Evolutionary conservation across 2,113 vertebrate species (phyloP).

Genomic region (Protobothrops flavoviridis): DNA sequence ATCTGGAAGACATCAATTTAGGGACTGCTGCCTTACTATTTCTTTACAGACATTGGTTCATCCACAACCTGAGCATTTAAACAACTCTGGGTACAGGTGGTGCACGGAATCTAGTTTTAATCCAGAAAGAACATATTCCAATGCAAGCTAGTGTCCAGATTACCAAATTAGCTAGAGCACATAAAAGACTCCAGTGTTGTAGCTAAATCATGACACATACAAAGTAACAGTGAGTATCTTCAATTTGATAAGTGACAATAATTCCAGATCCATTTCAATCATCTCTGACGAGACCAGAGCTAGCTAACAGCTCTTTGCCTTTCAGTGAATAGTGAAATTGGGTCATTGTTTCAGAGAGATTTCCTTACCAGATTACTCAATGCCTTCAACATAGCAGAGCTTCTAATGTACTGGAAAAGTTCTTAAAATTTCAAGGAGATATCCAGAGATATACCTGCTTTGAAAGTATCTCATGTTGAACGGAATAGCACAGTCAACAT

Average conservation of each 20-base stretch:
- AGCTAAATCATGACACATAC: background rate
- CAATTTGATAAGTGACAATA: background rate
- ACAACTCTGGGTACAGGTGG: background rate
- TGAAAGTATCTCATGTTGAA: background rate
- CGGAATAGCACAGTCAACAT: background rate
- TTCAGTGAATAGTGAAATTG: background rate
- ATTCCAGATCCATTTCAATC: background rate
- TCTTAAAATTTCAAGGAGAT: background rate
- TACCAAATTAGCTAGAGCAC: background rate
- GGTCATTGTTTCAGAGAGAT: background rate
- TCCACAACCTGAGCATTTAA: background rate
- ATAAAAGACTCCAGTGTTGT: background rate
- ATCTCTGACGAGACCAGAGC: background rate
- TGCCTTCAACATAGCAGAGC: background rate
- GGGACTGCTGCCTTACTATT: background rate
- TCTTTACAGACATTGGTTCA: background rate
- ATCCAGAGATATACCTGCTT: background rate
- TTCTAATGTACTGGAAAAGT: background rate
- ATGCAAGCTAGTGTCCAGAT: background rate
- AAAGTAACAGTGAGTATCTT: background rate
- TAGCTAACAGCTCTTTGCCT: background rate
- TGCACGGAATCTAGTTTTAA: background rate
- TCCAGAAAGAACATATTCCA: background rate
- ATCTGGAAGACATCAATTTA: background rate
- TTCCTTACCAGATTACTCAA: background rate